Evolutionary conservation across 1,140 invertebrate genomes (phyloP).

Genomic region (Neelides sp.): DNA sequence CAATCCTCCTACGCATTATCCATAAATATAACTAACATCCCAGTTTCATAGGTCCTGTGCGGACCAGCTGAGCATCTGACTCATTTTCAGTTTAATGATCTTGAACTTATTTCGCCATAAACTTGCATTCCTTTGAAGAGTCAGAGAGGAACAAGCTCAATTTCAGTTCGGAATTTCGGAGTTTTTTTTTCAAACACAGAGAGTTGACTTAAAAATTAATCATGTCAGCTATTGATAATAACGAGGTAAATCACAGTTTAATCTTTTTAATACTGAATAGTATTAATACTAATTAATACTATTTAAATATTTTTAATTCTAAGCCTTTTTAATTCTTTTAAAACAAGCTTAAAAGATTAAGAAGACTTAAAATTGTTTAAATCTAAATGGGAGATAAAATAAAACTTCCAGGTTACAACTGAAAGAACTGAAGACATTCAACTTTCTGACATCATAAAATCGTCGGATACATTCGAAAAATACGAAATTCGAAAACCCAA

Average conservation of each 20-base stretch:
- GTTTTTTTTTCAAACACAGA: too few relatives aligned
- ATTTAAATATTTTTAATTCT: neutral
- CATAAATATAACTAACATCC: too few relatives aligned
- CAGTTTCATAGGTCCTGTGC: too few relatives aligned
- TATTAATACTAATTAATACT: neutral
- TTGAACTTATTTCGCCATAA: too few relatives aligned
- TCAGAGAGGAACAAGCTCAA: too few relatives aligned
- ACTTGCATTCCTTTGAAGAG: too few relatives aligned
- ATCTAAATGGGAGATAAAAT: neutral
- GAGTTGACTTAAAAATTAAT: too few relatives aligned
- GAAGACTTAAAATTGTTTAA: constrained; percentile 6
- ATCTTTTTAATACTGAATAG: neutral
- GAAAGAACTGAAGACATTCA: neutral
- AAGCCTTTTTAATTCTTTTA: neutral
- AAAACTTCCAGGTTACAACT: neutral
- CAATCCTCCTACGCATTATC: too few relatives aligned
- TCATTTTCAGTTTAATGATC: too few relatives aligned
- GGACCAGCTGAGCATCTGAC: too few relatives aligned
- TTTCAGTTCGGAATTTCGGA: too few relatives aligned
- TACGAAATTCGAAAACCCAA: constrained; percentile 13
- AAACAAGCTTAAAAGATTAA: neutral
- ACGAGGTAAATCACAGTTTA: constrained; percentile 6
- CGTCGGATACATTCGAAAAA: constrained; percentile 1
- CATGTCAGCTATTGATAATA: constrained; percentile 22
- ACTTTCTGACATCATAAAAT: neutral